Percentiles rank a stretch among this genome's conserved stretches.
These are phyloP conservation scores for Conus ventricosus DNA, from an alignment of 1,140 invertebrate genomes.

Conservation along the genomic window DNA sequence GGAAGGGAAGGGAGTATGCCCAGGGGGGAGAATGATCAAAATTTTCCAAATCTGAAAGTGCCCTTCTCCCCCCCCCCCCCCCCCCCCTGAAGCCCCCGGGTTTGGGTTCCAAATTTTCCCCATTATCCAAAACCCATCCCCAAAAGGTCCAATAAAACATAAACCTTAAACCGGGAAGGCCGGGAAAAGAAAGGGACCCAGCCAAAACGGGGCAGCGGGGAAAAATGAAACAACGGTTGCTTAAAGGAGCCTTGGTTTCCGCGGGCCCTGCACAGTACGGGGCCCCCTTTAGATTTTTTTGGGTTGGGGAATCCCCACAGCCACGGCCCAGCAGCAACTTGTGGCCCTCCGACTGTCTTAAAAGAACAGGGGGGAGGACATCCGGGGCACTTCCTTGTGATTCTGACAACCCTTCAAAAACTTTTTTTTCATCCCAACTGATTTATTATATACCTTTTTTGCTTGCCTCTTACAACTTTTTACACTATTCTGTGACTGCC, in stretches of 20 bases:
- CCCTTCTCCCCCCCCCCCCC: too few species aligned
- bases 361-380: background rate
- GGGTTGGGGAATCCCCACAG: conserved; percentile 60
- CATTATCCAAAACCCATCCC: too few species aligned
- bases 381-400: too few species aligned
- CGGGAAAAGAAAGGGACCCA: conserved; percentile 61
- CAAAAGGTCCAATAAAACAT: background rate
- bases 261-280: conserved; percentile 62
- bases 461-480: background rate
- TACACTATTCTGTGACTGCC: too few species aligned
- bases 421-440: too few species aligned
- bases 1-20: too few species aligned
- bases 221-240: conserved; percentile 63
- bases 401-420: too few species aligned
- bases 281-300: conserved; percentile 66
- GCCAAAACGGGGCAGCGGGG: conserved; percentile 63
- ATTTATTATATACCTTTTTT: background rate
- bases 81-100: too few species aligned
- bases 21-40: too few species aligned
- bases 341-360: conserved; percentile 30
- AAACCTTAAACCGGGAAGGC: conserved; percentile 65
- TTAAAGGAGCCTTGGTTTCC: conserved; percentile 43
- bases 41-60: too few species aligned
- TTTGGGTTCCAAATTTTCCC: too few species aligned
- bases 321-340: conserved; percentile 67